Base-by-base conservation (phyloP, 1,140 invertebrate species). In the Penaeus indicus region DNA sequence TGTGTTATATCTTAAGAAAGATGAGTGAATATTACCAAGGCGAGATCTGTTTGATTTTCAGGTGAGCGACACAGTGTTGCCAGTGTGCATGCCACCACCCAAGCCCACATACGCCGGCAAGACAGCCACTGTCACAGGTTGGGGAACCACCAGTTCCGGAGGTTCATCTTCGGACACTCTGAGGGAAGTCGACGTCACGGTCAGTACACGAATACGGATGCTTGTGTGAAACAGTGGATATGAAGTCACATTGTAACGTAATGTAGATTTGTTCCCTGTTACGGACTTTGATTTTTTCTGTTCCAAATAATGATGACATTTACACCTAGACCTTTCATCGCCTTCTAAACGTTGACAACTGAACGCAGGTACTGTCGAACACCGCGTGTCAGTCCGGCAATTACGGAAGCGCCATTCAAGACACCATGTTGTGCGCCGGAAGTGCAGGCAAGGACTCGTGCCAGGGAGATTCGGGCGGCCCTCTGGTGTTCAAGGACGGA, bases 391-490 rank as follows among this genome's bases (percentile, higher is more conserved):
- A 38, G 21, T 60, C 82, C 16, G 13, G n/a, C 67, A 75, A 79
- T 77, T 18, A 16, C 11, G 61, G 61, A 21, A 63, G 61, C 13
- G 72, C 42, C 67, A 86, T 86, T 61, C 47, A 67, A 7, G 42
- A 19, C 38, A 38, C 38, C 19, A 88, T 88, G 86, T 75, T 88
- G 61, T 88, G 86, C 42, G 86, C 86, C 42, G 86, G 86, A 32
- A 21, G 38, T 5, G 22, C 18, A 81, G 86, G 78, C 22, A 62
- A 67, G 18, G 86, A 88, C 62, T 82, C 77, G 11, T 88, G 86
- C 78, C 86, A 88, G 38, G 86, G 88, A 8, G 88, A 89, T 27
- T 89, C 85, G 4, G 88, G 88, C 13, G 88, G 88, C 67, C 88
- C 88, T 63, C 88, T 89, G 3, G 54, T 86, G 22, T 79, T n/a